Conservation (phyloP, 2,113 vertebrate species). For the Platysteira castanea region DNA sequence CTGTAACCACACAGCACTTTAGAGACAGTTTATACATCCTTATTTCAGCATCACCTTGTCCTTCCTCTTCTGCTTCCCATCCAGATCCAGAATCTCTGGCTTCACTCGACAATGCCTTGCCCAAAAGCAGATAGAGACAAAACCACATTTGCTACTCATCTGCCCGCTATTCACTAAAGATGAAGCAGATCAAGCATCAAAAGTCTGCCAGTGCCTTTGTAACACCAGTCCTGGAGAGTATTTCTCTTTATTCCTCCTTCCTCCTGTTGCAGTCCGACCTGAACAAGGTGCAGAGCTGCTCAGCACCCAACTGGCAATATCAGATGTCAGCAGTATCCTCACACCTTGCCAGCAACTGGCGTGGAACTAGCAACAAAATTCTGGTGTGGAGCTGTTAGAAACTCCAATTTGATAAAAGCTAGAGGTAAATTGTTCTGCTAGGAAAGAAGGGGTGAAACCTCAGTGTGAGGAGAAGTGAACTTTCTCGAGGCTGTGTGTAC, state of each 20-base stretch:
- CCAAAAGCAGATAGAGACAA: fast-evolving
- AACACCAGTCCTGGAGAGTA: neutral
- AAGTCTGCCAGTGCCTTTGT: neutral
- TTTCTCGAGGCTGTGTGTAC: neutral
- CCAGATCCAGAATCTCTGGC: neutral
- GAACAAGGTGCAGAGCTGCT: neutral
- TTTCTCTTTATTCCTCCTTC: neutral
- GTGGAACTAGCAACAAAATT: neutral
- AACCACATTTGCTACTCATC: neutral
- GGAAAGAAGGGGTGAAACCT: neutral
- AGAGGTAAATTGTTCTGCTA: neutral
- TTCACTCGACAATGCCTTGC: neutral
- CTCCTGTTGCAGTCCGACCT: neutral
- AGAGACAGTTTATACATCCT: neutral
- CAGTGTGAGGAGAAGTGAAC: neutral
- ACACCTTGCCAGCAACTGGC: neutral
- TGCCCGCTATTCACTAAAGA: neutral
- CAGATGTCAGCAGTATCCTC: neutral
- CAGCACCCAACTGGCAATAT: neutral
- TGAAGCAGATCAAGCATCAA: neutral
- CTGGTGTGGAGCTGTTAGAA: neutral
- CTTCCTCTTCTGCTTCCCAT: neutral
- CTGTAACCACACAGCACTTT: neutral
- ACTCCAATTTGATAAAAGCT: neutral
- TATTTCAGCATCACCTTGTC: neutral